These are phyloP conservation scores for Periophthalmus magnuspinnatus DNA, from an alignment of 2,797 vertebrate genomes.

Conservation along the genomic window DNA sequence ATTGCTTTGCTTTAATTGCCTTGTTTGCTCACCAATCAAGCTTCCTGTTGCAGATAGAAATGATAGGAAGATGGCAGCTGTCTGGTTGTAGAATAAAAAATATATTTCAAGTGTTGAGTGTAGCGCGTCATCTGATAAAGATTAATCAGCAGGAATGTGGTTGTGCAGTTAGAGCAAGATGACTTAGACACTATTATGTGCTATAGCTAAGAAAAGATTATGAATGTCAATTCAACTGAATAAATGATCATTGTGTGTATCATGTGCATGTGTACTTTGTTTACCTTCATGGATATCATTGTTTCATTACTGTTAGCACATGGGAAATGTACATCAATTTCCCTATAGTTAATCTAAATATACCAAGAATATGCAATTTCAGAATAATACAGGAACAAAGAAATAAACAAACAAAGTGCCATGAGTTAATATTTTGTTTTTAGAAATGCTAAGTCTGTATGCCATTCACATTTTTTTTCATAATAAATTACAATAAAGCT, in stretches of 20 bases:
- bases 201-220: not conserved
- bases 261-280: not conserved
- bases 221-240: not conserved
- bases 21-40: constrained; percentile 10
- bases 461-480: no score
- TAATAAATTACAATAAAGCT: no score
- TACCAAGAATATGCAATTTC: not conserved
- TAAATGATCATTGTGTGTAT: not conserved
- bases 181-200: not conserved
- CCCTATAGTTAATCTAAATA: not conserved
- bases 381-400: not conserved
- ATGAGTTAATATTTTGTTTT: no score
- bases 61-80: not conserved
- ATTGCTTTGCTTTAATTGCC: constrained; percentile 2
- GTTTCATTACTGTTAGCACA: not conserved
- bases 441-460: no score
- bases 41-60: constrained; percentile 6
- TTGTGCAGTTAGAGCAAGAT: not conserved
- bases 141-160: not conserved
- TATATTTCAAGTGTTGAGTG: not conserved
- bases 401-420: not conserved
- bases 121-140: not conserved
- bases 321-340: not conserved
- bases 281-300: not conserved
- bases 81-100: not conserved